Evolutionary conservation across 1,140 invertebrate genomes (phyloP).

Genomic region (Heliconius hewitsoni): DNA sequence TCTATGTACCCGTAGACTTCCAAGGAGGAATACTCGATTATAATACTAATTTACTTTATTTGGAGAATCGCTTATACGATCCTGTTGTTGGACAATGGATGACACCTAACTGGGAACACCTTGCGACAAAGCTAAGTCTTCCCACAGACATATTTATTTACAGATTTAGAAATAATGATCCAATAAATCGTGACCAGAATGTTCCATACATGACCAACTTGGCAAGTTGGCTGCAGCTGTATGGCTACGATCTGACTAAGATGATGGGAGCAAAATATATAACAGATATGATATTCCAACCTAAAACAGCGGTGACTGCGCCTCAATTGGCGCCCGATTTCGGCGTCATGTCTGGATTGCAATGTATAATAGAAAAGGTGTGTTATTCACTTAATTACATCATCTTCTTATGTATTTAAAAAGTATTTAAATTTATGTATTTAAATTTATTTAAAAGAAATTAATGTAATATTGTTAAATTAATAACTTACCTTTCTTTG

Average conservation of each 20-base stretch:
- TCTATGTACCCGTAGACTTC: constrained; percentile 95
- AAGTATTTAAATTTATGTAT: no score
- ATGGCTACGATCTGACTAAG: constrained; percentile 92
- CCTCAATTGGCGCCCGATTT: constrained; percentile 90
- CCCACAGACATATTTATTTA: constrained; percentile 96
- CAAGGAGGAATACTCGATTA: constrained; percentile 93
- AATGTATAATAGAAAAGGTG: constrained; percentile 91
- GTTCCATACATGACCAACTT: constrained; percentile 92
- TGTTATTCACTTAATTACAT: neutral
- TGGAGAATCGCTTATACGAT: constrained; percentile 94
- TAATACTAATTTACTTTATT: constrained; percentile 91
- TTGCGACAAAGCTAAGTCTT: constrained; percentile 89
- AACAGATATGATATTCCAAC: constrained; percentile 88
- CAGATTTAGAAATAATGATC: constrained; percentile 95
- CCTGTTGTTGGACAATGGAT: constrained; percentile 96
- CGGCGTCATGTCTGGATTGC: constrained; percentile 92
- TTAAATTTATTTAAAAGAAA: neutral
- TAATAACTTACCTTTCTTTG: no score
- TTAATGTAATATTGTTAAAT: neutral
- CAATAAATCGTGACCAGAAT: constrained; percentile 89
- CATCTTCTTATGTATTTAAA: neutral
- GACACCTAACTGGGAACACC: constrained; percentile 94
- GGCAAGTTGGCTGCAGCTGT: constrained; percentile 91
- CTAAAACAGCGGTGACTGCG: constrained; percentile 88
- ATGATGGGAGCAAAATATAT: constrained; percentile 93